These are phyloP conservation scores for Parnassius apollo DNA, from an alignment of 2,888 invertebrate species.

Conservation along the genomic window DNA sequence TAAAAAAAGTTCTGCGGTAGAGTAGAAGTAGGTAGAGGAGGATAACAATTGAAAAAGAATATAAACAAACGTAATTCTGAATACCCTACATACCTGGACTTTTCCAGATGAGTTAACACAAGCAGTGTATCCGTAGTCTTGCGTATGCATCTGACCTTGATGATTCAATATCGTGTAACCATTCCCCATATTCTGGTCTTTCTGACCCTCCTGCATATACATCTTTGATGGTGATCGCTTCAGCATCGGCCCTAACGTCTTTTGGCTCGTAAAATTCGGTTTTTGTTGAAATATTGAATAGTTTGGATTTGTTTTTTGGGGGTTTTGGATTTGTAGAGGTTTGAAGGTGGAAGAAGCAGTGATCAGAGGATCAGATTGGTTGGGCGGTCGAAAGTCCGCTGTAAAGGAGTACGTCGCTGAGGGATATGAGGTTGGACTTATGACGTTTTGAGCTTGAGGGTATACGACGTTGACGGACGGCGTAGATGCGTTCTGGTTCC, in stretches of 20 bases:
- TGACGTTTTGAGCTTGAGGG: constrained; percentile 82
- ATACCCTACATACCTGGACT: constrained; percentile 53
- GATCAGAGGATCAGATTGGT: constrained; percentile 79
- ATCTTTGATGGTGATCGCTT: constrained; percentile 70
- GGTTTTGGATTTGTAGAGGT: constrained; percentile 73
- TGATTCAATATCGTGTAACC: constrained; percentile 61
- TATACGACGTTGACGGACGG: constrained; percentile 84
- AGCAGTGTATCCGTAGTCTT: constrained; percentile 64
- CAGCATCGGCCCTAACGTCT: constrained; percentile 48
- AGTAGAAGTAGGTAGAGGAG: too few relatives aligned
- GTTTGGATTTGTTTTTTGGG: constrained; percentile 63
- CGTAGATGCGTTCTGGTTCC: constrained; percentile 84
- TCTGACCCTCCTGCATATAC: constrained; percentile 58
- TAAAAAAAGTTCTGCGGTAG: too few relatives aligned
- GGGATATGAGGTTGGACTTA: constrained; percentile 84
- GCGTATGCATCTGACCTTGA: constrained; percentile 64
- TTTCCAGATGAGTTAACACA: constrained; percentile 64
- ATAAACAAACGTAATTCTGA: too few relatives aligned
- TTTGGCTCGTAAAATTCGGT: constrained; percentile 52
- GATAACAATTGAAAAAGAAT: too few relatives aligned
- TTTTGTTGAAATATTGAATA: constrained; percentile 72
- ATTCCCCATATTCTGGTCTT: constrained; percentile 57
- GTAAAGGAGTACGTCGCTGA: constrained; percentile 91
- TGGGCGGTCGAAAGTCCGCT: constrained; percentile 88
- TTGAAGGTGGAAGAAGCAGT: constrained; percentile 80